These are phyloP conservation scores for Lycaon pictus DNA, from an alignment of 2,113 vertebrate species.

Conservation along the genomic window DNA sequence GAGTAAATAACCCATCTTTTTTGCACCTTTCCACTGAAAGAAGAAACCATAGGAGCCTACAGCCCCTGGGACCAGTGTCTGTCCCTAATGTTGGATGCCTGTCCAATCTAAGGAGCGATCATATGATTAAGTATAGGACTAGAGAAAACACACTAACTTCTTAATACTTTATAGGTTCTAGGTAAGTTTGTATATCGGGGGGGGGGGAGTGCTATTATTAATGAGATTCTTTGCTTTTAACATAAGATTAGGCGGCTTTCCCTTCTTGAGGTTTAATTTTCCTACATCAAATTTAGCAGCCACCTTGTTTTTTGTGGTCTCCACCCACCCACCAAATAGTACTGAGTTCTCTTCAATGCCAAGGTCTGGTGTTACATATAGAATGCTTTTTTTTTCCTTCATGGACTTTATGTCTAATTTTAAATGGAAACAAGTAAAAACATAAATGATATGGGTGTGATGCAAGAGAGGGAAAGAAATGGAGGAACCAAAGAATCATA, in stretches of 20 bases:
- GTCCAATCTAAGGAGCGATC: background rate
- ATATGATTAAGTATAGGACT: background rate
- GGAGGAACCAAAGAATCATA: background rate
- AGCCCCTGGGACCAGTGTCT: background rate
- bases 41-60: background rate
- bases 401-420: background rate
- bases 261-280: background rate
- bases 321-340: background rate
- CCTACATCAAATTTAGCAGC: background rate
- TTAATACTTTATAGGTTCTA: background rate
- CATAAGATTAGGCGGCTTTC: background rate
- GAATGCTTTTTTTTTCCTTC: background rate
- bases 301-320: background rate
- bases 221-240: background rate
- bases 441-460: background rate
- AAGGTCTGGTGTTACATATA: background rate
- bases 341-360: background rate
- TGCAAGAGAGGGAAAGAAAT: rapidly evolving
- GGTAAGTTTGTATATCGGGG: background rate
- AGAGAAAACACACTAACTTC: background rate
- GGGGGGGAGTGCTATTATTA: background rate
- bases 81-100: no score
- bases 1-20: background rate
- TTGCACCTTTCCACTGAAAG: background rate
- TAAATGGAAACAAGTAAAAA: background rate